Percentiles rank a stretch among this genome's conserved stretches.
These are phyloP conservation scores for Penaeus chinensis DNA, from an alignment of 1,140 invertebrate species.

Conservation along the genomic window DNA sequence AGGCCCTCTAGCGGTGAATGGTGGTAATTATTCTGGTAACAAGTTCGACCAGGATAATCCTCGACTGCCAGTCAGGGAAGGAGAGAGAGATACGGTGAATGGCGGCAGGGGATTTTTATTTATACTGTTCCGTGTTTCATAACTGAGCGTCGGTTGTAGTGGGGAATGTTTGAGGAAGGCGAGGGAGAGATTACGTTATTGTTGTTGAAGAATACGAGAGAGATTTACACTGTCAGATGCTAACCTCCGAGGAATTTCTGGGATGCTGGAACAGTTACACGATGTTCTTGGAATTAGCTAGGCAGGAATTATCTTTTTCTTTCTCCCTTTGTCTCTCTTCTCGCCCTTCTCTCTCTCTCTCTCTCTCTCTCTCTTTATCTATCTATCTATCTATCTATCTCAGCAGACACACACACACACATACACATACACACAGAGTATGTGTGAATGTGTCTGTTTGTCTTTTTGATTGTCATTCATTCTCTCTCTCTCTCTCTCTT, in stretches of 20 bases:
- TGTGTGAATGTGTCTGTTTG: too few relatives aligned
- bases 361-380: too few relatives aligned
- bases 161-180: constrained; percentile 3
- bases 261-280: too few relatives aligned
- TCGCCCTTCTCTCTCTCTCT: too few relatives aligned
- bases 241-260: background rate
- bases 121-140: background rate
- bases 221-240: constrained; percentile 10
- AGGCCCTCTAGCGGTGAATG: constrained; percentile 27
- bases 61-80: constrained; percentile 8
- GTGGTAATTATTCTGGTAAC: constrained; percentile 29
- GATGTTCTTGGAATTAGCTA: too few relatives aligned
- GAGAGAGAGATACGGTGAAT: background rate
- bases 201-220: background rate
- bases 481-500: too few relatives aligned
- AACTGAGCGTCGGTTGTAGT: background rate
- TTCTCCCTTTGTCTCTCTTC: too few relatives aligned
- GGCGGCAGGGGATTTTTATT: constrained; percentile 5
- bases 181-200: background rate
- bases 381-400: too few relatives aligned
- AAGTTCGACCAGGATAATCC: constrained; percentile 20
- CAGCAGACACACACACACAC: too few relatives aligned
- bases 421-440: too few relatives aligned
- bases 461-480: too few relatives aligned
- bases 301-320: too few relatives aligned